phyloP scores from a whole-genome alignment of 2,797 vertebrate species.

The Pipistrellus kuhlii region DNA sequence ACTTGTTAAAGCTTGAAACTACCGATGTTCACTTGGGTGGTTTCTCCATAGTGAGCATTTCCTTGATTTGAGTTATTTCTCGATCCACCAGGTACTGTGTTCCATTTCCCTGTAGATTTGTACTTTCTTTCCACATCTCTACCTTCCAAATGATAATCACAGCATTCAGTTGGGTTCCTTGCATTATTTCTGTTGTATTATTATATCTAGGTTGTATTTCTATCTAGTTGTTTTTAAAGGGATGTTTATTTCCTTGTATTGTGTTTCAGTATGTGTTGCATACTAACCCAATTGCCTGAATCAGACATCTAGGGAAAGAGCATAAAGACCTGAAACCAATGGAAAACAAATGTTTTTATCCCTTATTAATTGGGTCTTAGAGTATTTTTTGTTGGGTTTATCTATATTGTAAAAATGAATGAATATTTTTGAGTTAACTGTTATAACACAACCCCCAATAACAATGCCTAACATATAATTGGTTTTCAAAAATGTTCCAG shows the following conservation, averaged over 20 bases:
- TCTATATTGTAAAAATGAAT: neutral
- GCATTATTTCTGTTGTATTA: neutral
- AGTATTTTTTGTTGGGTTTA: neutral
- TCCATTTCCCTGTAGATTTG: constrained; percentile 60
- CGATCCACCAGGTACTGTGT: neutral
- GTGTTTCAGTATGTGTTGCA: neutral
- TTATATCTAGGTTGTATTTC: constrained; percentile 32
- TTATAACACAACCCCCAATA: neutral
- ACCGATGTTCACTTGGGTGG: constrained; percentile 51
- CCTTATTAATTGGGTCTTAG: constrained; percentile 47
- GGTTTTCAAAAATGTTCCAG: neutral
- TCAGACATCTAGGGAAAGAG: neutral
- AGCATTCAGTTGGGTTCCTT: constrained; percentile 47
- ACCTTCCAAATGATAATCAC: constrained; percentile 51
- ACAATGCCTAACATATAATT: neutral
- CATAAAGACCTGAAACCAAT: neutral
- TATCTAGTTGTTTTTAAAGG: neutral
- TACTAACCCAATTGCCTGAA: neutral
- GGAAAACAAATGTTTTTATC: neutral
- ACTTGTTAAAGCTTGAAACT: constrained; percentile 30
- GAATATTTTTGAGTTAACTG: neutral
- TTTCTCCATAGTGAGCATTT: constrained; percentile 55
- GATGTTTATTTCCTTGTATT: neutral
- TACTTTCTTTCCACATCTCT: constrained; percentile 31
- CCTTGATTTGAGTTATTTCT: constrained; percentile 63